phyloP scores from a whole-genome alignment of 2,888 invertebrate genomes.

The Hirudinaria manillensis region DNA sequence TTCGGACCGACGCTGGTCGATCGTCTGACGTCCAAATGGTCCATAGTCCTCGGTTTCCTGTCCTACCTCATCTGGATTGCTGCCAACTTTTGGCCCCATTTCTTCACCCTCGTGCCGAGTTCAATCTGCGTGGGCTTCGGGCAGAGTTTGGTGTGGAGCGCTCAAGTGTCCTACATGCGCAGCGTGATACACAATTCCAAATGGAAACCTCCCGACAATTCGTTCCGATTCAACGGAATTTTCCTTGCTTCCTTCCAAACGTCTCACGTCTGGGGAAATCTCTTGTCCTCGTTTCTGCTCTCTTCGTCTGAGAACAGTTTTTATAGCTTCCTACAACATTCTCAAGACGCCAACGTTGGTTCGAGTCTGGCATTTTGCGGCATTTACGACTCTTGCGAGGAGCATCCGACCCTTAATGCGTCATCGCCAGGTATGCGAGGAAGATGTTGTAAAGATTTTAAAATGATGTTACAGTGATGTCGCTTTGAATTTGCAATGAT shows the following conservation, averaged over 20 bases:
- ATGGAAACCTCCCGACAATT: conserved; percentile 37
- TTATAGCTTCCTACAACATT: neutral
- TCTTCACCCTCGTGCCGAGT: conserved; percentile 51
- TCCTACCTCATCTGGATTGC: conserved; percentile 51
- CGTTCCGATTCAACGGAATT: conserved; percentile 50
- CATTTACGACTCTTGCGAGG: conserved; percentile 37
- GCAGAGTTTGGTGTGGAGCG: conserved; percentile 52
- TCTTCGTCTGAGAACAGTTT: neutral
- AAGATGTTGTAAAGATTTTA: no score
- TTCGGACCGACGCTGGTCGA: conserved; percentile 50
- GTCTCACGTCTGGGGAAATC: conserved; percentile 53
- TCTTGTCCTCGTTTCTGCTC: conserved; percentile 50
- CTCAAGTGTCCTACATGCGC: conserved; percentile 47
- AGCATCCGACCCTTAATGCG: conserved; percentile 8
- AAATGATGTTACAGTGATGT: no score
- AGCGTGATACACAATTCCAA: conserved; percentile 37
- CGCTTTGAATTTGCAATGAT: no score
- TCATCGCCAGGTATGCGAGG: neutral
- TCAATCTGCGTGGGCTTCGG: conserved; percentile 51
- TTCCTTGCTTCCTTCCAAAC: conserved; percentile 53
- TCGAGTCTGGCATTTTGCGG: conserved; percentile 33
- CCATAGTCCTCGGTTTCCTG: conserved; percentile 49
- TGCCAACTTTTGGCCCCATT: conserved; percentile 51
- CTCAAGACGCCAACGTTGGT: neutral
- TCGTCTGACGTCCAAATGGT: conserved; percentile 52